Percentiles rank a stretch among this genome's conserved stretches.
These are phyloP conservation scores for Otis tarda DNA, from an alignment of 2,113 vertebrate species.

Conservation along the genomic window DNA sequence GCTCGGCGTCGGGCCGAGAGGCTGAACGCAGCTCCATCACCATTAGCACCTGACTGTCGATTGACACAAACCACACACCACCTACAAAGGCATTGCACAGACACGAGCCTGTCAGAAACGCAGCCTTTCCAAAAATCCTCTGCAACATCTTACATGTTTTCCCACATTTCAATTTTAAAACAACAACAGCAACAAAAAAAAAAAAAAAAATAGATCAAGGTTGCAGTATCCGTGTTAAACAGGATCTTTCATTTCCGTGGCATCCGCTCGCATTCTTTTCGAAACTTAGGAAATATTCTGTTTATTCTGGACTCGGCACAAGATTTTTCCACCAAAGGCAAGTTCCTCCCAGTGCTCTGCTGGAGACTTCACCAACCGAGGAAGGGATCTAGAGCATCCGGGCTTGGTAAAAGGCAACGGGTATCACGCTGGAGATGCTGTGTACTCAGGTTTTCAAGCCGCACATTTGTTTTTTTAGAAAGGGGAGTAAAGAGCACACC, in stretches of 20 bases:
- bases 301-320: neutral
- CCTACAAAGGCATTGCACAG: constrained; percentile 24
- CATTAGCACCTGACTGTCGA: constrained; percentile 51
- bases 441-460: neutral
- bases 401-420: neutral
- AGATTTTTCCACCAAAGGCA: neutral
- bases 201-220: neutral
- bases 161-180: neutral
- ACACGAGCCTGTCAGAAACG: neutral
- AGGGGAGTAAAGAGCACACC: neutral
- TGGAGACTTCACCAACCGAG: neutral
- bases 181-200: neutral
- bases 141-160: constrained; percentile 11
- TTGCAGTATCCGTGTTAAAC: neutral
- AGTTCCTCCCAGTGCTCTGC: neutral
- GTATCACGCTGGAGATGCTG: neutral
- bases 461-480: neutral
- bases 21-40: neutral
- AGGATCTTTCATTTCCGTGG: neutral
- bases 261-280: neutral
- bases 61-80: constrained; percentile 59
- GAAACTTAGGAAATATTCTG: neutral
- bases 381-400: neutral
- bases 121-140: constrained; percentile 27
- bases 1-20: neutral